Conservation (phyloP, 2,797 vertebrate genomes). For the Antennarius maculatus region DNA sequence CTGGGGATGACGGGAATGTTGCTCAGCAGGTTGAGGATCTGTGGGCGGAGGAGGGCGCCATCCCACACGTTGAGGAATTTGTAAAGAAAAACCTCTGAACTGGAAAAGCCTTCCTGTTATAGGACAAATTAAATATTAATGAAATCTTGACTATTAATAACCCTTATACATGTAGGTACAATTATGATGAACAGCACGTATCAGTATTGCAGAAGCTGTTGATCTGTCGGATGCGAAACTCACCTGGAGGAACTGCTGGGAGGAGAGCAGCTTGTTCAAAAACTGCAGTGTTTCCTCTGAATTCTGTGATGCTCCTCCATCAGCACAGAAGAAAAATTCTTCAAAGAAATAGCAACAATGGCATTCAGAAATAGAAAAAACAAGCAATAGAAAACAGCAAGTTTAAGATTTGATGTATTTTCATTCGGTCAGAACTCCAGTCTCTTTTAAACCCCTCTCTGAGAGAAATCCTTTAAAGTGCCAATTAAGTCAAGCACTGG, state of each 20-base stretch:
- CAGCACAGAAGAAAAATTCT: constrained; percentile 88
- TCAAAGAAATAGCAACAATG: constrained; percentile 19
- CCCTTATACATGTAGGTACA: background rate
- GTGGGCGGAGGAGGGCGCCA: constrained; percentile 82
- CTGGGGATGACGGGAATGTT: constrained; percentile 87
- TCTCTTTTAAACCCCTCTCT: background rate
- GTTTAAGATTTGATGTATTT: constrained; percentile 4
- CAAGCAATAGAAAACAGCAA: constrained; percentile 21
- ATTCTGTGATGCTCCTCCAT: constrained; percentile 70
- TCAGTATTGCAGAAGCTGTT: background rate
- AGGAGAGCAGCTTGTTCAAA: constrained; percentile 81
- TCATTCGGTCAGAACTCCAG: background rate
- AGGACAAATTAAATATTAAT: background rate
- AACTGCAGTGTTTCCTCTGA: constrained; percentile 83
- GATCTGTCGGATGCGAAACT: constrained; percentile 2
- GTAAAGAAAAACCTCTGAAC: constrained; percentile 90
- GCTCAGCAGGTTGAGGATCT: constrained; percentile 88
- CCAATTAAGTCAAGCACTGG: constrained; percentile 19
- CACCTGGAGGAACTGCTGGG: constrained; percentile 92
- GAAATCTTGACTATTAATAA: background rate
- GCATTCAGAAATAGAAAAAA: constrained; percentile 5
- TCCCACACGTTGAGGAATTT: constrained; percentile 93
- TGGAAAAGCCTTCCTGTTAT: constrained; percentile 89
- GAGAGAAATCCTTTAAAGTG: constrained; percentile 50
- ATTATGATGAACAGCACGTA: background rate